Evolutionary conservation across 2,797 vertebrate genomes (phyloP).

Genomic region (Carcharodon carcharias): DNA sequence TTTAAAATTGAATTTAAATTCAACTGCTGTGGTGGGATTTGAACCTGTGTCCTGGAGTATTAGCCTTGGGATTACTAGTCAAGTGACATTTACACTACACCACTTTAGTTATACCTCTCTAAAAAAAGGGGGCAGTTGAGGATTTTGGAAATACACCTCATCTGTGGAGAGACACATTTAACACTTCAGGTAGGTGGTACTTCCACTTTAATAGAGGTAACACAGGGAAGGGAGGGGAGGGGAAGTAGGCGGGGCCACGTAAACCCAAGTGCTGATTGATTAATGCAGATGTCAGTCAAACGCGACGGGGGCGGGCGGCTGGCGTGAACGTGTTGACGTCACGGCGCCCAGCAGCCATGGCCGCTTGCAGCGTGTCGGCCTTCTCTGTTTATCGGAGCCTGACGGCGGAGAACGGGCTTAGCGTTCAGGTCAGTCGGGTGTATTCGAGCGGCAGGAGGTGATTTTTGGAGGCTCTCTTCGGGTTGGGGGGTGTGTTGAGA

Average conservation of each 20-base stretch:
- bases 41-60: no score
- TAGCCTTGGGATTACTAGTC: no score
- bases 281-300: neutral
- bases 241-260: neutral
- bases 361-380: neutral
- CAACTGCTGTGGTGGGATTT: no score
- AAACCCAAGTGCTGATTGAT: neutral
- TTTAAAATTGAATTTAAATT: no score
- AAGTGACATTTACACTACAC: no score
- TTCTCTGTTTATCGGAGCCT: neutral
- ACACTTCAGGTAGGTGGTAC: neutral
- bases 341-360: neutral
- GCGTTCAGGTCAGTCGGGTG: neutral
- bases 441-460: neutral
- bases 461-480: neutral
- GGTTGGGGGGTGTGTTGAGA: neutral
- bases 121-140: no score
- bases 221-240: neutral
- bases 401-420: no score
- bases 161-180: neutral
- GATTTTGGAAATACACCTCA: no score
- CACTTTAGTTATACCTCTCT: no score
- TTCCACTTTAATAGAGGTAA: no score
- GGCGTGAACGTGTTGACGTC: neutral
- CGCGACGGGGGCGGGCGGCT: fast-evolving